Base-by-base conservation (phyloP, 2,113 vertebrate species). In the Raja brachyura region DNA sequence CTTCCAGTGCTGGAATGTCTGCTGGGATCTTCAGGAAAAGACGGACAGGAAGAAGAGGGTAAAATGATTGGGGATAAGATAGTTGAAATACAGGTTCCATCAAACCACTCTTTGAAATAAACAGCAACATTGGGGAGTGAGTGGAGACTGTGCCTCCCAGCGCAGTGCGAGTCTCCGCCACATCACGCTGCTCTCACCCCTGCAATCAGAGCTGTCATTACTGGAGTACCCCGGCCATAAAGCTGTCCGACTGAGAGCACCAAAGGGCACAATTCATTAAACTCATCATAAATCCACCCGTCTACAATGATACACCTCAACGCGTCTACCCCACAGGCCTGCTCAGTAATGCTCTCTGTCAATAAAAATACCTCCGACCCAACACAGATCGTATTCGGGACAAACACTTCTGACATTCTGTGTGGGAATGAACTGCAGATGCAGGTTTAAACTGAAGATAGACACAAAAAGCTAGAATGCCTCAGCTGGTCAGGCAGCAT, bases 211-310 rank as follows among this genome's bases (percentile, higher is more conserved):
- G 66, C 31, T 68, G 68, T 31, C 31, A 16, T 11, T 66, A 74
- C 9, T 25, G 73, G 20, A 74, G 25, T 20, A 33, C 66, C 9
- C 70, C 33, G 73, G 90, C 66, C 39, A 39, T 92, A 92, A 92
- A 92, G 73, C 90, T 92, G 66, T 73, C 90, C 66, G 54, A 39
- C 39, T 92, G 18, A 73, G 73, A 54, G n/a, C 18, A 28, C 90
- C 33, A 31, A 73, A 73, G 90, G 31, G 68, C 54, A 73, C 31
- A 54, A 73, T 92, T 74, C 90, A 92, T 92, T 92, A 92, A 92
- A 39, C 66, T 92, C 48, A 68, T 8, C 68, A 92, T 92, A 92
- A 92, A 92, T 92, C 66, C 88, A 48, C 39, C 28, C 48, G 90
- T 54, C 68, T 92, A 92, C 33, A 54, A 68, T 54, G 33, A 28